Conservation (phyloP, 2,797 vertebrate genomes). For the Mormyrus hasselquistii region DNA sequence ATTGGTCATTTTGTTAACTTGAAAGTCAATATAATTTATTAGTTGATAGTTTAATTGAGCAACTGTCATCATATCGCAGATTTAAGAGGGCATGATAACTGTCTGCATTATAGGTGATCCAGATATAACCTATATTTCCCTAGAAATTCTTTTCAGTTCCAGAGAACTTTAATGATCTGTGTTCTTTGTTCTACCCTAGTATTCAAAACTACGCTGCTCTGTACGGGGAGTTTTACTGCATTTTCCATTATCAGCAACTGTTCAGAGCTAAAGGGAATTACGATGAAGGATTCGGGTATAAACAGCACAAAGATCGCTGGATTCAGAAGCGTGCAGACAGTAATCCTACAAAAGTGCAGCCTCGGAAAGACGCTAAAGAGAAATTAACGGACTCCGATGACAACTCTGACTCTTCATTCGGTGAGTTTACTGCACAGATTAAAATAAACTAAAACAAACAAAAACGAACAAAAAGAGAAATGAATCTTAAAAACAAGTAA, state of each 20-base stretch:
- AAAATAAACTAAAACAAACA: slow-evolving; percentile 17
- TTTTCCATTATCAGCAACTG: slow-evolving; percentile 74
- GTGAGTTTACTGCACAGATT: not conserved
- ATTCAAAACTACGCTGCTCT: slow-evolving; percentile 64
- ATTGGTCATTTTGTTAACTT: not conserved
- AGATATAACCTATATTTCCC: not conserved
- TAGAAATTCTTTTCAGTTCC: not conserved
- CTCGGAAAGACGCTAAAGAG: slow-evolving; percentile 22
- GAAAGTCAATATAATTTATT: not conserved
- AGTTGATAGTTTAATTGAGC: not conserved
- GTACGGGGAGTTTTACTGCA: slow-evolving; percentile 70
- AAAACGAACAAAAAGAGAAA: slow-evolving; percentile 10
- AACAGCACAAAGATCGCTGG: slow-evolving; percentile 63
- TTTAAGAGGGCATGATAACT: not conserved
- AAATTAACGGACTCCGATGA: not conserved
- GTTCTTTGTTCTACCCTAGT: slow-evolving; percentile 57
- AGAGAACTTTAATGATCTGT: not conserved
- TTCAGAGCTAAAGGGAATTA: slow-evolving; percentile 64
- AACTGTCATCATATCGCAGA: not conserved
- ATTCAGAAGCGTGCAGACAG: slow-evolving; percentile 31
- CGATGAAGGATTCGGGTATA: slow-evolving; percentile 63
- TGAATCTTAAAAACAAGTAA: slow-evolving; percentile 30
- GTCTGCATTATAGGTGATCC: not conserved
- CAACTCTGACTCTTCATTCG: fast-evolving
- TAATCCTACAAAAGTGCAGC: not conserved